A percentile compares a stretch with the other conserved stretches of the same genome.
These are phyloP conservation scores for Meloe dianella DNA, from an alignment of 2,888 invertebrate species.

Conservation along the genomic window DNA sequence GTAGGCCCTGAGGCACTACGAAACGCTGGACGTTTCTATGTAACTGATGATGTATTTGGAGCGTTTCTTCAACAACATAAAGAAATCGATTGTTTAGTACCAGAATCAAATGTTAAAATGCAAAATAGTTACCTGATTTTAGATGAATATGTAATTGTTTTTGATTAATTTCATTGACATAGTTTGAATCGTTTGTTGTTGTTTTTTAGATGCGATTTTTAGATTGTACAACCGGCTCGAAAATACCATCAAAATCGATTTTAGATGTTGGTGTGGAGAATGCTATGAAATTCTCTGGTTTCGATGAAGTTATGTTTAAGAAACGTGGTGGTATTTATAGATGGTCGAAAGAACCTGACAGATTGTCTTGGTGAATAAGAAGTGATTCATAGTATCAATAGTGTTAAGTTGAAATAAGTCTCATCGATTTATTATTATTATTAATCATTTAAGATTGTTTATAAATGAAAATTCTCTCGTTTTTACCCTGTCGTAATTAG, in stretches of 20 bases:
- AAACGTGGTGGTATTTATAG: conserved; percentile 62
- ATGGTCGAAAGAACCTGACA: conserved; percentile 59
- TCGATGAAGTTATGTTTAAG: conserved; percentile 62
- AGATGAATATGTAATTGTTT: conserved; percentile 59
- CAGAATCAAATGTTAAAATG: conserved; percentile 62
- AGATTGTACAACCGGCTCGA: conserved; percentile 58
- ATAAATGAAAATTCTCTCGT: too few species aligned
- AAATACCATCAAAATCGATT: conserved; percentile 60
- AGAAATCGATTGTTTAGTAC: conserved; percentile 57
- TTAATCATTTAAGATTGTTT: too few species aligned
- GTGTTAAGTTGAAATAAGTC: not conserved
- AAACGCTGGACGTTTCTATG: conserved; percentile 60
- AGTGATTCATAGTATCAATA: too few species aligned
- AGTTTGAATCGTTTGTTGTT: conserved; percentile 14
- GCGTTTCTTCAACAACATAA: conserved; percentile 59
- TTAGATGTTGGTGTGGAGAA: conserved; percentile 60
- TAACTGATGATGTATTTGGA: conserved; percentile 57
- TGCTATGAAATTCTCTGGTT: conserved; percentile 60
- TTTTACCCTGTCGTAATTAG: too few species aligned
- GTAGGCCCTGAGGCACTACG: conserved; percentile 58
- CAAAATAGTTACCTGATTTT: conserved; percentile 63
- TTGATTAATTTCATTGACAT: not conserved
- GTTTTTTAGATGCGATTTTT: conserved; percentile 60
- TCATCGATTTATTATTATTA: not conserved
- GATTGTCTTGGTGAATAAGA: conserved; percentile 49